These are phyloP conservation scores for Gymnodraco acuticeps DNA, from an alignment of 2,797 vertebrate species.

Conservation along the genomic window DNA sequence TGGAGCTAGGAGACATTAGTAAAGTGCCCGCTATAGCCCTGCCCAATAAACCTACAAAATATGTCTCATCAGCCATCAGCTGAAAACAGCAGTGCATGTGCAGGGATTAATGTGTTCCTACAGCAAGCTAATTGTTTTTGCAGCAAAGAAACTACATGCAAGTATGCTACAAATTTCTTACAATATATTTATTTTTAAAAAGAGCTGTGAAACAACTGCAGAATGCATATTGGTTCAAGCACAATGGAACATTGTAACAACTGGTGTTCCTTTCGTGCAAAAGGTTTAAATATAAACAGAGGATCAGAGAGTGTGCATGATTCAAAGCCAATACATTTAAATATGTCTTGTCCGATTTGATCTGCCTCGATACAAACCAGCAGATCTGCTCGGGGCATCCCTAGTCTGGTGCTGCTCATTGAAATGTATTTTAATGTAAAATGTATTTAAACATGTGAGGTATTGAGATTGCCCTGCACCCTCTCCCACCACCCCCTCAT, in stretches of 20 bases:
- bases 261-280: not conserved
- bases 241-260: not conserved
- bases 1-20: not conserved
- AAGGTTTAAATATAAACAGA: slow-evolving; percentile 50
- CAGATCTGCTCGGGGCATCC: slow-evolving; percentile 54
- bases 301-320: slow-evolving; percentile 43
- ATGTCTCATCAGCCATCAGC: slow-evolving; percentile 28
- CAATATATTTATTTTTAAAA: too few species aligned
- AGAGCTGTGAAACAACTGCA: too few species aligned
- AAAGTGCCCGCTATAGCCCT: not conserved
- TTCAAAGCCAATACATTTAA: not conserved
- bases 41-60: not conserved
- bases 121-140: not conserved
- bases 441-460: slow-evolving; percentile 36
- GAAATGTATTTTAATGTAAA: slow-evolving; percentile 36
- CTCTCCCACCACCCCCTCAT: slow-evolving; percentile 35
- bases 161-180: too few species aligned
- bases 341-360: not conserved
- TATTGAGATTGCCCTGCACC: slow-evolving; percentile 35
- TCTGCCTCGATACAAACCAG: not conserved
- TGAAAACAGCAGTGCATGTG: slow-evolving; percentile 35
- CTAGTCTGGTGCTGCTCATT: slow-evolving; percentile 37
- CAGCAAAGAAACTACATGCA: not conserved
- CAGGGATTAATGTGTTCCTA: not conserved
- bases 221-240: not conserved